Conservation (phyloP, 2,888 invertebrate species). For the Entomobrya multifasciata region DNA sequence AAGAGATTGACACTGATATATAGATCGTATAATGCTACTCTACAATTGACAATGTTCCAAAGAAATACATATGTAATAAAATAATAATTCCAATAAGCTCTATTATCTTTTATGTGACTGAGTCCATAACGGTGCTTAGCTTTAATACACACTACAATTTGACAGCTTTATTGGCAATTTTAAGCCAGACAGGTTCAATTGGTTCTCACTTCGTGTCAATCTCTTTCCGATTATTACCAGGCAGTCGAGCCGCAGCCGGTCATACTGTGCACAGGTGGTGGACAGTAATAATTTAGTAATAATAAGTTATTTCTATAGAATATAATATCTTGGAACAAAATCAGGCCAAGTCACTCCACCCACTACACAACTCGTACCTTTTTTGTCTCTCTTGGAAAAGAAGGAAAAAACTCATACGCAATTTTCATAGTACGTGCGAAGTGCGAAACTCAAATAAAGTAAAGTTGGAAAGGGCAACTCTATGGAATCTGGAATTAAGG, state of each 20-base stretch:
- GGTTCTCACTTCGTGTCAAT: constrained; percentile 16
- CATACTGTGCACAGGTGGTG: too few species aligned
- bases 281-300: too few species aligned
- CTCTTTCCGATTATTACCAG: too few species aligned
- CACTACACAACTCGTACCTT: background rate
- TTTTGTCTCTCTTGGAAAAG: too few species aligned
- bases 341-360: constrained; percentile 11
- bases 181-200: constrained; percentile 43
- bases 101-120: background rate
- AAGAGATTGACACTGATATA: constrained; percentile 9
- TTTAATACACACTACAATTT: constrained; percentile 30
- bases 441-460: too few species aligned
- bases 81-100: background rate
- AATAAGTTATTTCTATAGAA: too few species aligned
- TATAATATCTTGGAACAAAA: too few species aligned
- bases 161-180: constrained; percentile 55
- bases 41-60: background rate
- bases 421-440: too few species aligned
- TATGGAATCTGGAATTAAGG: too few species aligned
- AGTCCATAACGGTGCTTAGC: background rate
- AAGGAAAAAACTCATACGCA: background rate
- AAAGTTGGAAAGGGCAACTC: background rate
- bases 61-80: constrained; percentile 16
- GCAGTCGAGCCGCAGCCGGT: too few species aligned
- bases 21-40: too few species aligned